These are phyloP conservation scores for Collichthys lucidus DNA, from an alignment of 2,113 vertebrate genomes.

Conservation along the genomic window DNA sequence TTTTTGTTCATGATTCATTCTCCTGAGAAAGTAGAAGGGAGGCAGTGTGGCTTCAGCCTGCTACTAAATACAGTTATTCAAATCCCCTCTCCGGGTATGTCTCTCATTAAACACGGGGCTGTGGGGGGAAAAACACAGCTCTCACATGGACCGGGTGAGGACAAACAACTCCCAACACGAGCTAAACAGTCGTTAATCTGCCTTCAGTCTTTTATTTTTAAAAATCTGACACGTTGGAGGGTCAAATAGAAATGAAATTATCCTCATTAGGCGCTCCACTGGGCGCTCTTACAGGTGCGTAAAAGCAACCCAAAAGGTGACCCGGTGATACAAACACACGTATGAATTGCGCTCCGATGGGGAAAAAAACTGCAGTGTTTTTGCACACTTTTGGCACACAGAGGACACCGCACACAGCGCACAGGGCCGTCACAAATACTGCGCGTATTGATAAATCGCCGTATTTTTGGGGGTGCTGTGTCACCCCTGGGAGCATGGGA, in stretches of 20 bases:
- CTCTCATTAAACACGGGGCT: conserved; percentile 73
- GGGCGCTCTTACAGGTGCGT: conserved; percentile 62
- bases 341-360: not conserved
- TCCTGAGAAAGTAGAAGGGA: conserved; percentile 76
- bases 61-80: conserved; percentile 83
- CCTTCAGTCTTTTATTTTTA: not conserved
- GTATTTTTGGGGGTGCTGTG: conserved; percentile 48
- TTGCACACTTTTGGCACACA: conserved; percentile 1
- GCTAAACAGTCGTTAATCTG: conserved; percentile 35
- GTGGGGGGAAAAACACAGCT: conserved; percentile 50
- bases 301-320: conserved; percentile 22
- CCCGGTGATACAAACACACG: not conserved
- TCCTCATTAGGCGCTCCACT: not conserved
- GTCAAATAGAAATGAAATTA: not conserved
- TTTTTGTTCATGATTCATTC: conserved; percentile 83
- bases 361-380: not conserved
- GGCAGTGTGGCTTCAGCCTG: conserved; percentile 74
- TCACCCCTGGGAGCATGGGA: conserved; percentile 74
- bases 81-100: conserved; percentile 71
- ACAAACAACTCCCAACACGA: conserved; percentile 34
- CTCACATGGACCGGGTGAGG: conserved; percentile 54
- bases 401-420: not conserved
- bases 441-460: conserved; percentile 61
- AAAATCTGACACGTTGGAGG: not conserved
- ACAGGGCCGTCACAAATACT: conserved; percentile 22